Percentiles rank a stretch among this genome's conserved stretches.
Conservation (phyloP, 1,140 invertebrate genomes). For the Drosophila gunungcola region DNA sequence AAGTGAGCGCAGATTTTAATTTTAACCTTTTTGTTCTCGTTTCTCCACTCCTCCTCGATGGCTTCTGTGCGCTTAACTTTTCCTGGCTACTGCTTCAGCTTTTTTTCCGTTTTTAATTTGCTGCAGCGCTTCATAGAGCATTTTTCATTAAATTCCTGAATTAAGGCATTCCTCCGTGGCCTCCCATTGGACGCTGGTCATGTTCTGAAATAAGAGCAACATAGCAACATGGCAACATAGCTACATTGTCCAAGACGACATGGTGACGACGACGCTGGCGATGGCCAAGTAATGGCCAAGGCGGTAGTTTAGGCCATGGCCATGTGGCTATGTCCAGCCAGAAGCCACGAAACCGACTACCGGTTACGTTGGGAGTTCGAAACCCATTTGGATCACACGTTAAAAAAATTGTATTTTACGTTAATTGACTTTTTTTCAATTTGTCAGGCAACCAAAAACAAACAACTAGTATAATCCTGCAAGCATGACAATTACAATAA, state of each 20-base stretch:
- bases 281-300: conserved; percentile 34
- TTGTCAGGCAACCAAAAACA: neutral
- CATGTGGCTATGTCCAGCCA: conserved; percentile 46
- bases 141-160: conserved; percentile 83
- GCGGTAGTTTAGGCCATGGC: conserved; percentile 24
- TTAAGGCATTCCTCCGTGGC: conserved; percentile 74
- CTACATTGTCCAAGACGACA: conserved; percentile 74
- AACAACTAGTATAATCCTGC: neutral
- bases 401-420: conserved; percentile 11
- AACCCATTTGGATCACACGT: conserved; percentile 35
- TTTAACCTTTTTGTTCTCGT: conserved; percentile 70
- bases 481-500: conserved; percentile 9
- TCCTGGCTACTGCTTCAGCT: conserved; percentile 20
- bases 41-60: conserved; percentile 19
- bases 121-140: conserved; percentile 79
- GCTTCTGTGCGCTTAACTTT: conserved; percentile 66
- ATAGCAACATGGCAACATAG: conserved; percentile 74
- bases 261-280: conserved; percentile 60
- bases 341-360: conserved; percentile 47
- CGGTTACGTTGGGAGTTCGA: conserved; percentile 47
- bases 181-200: conserved; percentile 60
- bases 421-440: neutral
- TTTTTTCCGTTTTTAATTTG: conserved; percentile 67
- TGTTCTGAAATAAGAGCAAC: conserved; percentile 81
- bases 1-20: conserved; percentile 71